phyloP scores from a whole-genome alignment of 1,140 invertebrate genomes.

The Nephila pilipes region DNA sequence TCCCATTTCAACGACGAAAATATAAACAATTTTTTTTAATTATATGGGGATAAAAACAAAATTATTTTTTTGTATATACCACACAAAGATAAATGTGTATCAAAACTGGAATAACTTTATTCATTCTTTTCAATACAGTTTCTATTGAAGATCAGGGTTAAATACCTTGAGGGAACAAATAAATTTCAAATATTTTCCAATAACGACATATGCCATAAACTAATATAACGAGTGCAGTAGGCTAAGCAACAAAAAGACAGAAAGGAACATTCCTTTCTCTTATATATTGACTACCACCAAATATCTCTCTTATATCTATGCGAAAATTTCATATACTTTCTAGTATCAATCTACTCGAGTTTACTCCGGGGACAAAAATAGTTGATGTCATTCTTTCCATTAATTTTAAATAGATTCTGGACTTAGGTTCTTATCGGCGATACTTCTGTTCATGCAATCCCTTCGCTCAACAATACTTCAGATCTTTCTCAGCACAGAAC shows the following conservation, averaged over 20 bases:
- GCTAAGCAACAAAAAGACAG: not conserved
- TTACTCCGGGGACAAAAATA: not conserved
- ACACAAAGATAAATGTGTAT: no score
- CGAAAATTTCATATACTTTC: conserved; percentile 24
- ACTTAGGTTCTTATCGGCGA: not conserved
- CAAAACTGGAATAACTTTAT: no score
- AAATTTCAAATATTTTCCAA: not conserved
- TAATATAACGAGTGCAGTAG: not conserved
- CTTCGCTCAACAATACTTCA: not conserved
- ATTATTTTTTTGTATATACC: no score
- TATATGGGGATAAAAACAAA: no score
- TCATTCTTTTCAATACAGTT: no score
- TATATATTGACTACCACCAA: not conserved
- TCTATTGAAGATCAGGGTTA: not conserved
- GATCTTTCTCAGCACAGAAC: not conserved
- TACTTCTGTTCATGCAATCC: not conserved
- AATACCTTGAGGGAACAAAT: not conserved
- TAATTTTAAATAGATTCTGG: conserved; percentile 27
- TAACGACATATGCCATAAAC: not conserved
- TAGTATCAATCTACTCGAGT: not conserved
- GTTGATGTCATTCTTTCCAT: conserved; percentile 7
- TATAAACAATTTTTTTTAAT: no score
- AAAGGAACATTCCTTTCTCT: not conserved
- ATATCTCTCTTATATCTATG: not conserved
- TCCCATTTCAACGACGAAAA: no score